A percentile compares a stretch with the other conserved stretches of the same genome.
Evolutionary conservation across 2,888 invertebrate species (phyloP).

Genomic region (Mechanitis messenoides): DNA sequence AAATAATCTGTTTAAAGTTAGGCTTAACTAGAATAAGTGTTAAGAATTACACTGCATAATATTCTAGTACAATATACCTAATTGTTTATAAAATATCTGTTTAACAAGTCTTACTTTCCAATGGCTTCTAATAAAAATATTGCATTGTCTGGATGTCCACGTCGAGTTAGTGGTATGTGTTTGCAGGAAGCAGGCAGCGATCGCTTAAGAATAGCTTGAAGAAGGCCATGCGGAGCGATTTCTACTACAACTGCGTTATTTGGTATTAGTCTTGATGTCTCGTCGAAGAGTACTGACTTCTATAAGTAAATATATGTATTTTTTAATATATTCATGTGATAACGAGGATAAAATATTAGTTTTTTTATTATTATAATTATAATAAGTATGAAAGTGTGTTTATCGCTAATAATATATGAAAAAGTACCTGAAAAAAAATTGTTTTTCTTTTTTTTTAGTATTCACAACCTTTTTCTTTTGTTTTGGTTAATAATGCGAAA

Average conservation of each 20-base stretch:
- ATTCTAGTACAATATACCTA: background rate
- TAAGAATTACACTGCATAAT: too few species aligned
- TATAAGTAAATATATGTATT: slow-evolving; percentile 18
- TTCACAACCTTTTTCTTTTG: too few species aligned
- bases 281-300: slow-evolving; percentile 82
- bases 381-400: too few species aligned
- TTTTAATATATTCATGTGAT: too few species aligned
- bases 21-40: too few species aligned
- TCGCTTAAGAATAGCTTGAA: slow-evolving; percentile 88
- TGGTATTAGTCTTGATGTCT: slow-evolving; percentile 83
- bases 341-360: too few species aligned
- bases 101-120: slow-evolving; percentile 50
- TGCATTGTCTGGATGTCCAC: slow-evolving; percentile 78
- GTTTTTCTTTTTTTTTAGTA: too few species aligned
- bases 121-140: slow-evolving; percentile 74
- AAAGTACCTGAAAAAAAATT: too few species aligned
- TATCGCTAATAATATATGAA: too few species aligned
- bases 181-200: slow-evolving; percentile 78
- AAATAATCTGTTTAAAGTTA: background rate
- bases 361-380: too few species aligned
- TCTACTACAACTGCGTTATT: slow-evolving; percentile 86
- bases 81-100: background rate
- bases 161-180: slow-evolving; percentile 83
- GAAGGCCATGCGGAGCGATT: slow-evolving; percentile 88
- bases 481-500: too few species aligned